Base-by-base conservation (phyloP, 2,797 vertebrate species). In the Sebastes goodei region DNA sequence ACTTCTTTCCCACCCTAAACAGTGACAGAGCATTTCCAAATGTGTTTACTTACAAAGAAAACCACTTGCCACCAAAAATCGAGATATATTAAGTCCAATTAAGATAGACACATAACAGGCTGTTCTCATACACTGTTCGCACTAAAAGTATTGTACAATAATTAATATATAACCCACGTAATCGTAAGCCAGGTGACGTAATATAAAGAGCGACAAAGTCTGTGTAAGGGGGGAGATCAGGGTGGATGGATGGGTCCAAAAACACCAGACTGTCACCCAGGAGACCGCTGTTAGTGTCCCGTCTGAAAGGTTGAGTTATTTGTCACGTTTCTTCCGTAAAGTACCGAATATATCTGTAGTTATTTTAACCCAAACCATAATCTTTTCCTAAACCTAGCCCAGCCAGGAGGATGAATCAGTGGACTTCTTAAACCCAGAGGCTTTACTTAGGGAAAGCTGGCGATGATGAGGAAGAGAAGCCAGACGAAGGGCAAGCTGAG, bases 1-100 rank as follows among this genome's bases (percentile, higher is more conserved):
- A 74, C 32, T 69, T 77, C 75, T 83, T 90, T 90, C 87, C 89
- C 90, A 92, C 88, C 92, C 92, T 92, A 90, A 93, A 92, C 91
- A 92, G 92, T 92, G 92, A 95, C 90, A 89, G 90, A 94, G 86
- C 91, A 88, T 92, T 95, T 94, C 93, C 89, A 94, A 95, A 94
- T 93, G 92, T 91, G 93, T 94, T 94, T 90, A 85, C 88, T 93
- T 93, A 80, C 70, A 92, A 85, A 84, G 74, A 89, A 85, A 92
- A 85, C 85, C 89, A 89, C 85, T 88, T 71, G 84, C 78, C 86
- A 87, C 83, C 42, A 88, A 65, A 89, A 78, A 53, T 27, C 0
- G 42, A 76, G 60, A 78, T 49, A 33, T 80, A 86, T 74, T 73
- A 57, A 69, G 57, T 60, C 35, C 33, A 29, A 85, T 68, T 59